A percentile compares a stretch with the other conserved stretches of the same genome.
These are phyloP conservation scores for Tetranychus truncatus DNA, from an alignment of 2,888 invertebrate genomes.

Conservation along the genomic window DNA sequence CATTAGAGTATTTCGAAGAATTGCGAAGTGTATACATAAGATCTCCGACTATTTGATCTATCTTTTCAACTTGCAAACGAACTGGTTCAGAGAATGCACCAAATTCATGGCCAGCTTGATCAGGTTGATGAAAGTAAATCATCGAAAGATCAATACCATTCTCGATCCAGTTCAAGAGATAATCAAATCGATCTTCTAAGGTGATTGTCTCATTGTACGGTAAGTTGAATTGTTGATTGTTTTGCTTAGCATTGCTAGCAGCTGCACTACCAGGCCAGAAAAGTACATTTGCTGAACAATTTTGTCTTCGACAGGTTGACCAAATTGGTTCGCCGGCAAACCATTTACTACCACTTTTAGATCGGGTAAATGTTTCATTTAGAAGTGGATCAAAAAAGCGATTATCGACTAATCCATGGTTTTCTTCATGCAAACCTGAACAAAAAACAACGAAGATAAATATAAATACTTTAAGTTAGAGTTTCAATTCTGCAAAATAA, in stretches of 20 bases:
- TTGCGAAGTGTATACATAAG: background rate
- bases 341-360: background rate
- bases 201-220: conserved; percentile 4
- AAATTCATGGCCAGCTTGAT: conserved; percentile 18
- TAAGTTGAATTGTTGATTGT: background rate
- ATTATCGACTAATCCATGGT: conserved; percentile 10
- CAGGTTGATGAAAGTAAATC: conserved; percentile 29
- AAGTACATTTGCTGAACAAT: background rate
- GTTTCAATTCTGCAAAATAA: too few relatives aligned
- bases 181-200: conserved; percentile 22
- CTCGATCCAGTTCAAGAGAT: conserved; percentile 23
- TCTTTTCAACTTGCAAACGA: background rate
- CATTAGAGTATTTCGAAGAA: background rate
- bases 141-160: conserved; percentile 24
- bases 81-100: background rate
- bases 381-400: conserved; percentile 4
- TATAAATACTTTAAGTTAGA: too few relatives aligned
- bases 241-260: background rate
- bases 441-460: too few relatives aligned
- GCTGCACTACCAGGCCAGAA: conserved; percentile 2
- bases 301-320: background rate
- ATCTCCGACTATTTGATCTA: background rate
- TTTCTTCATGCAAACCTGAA: conserved; percentile 5
- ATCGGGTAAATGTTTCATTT: background rate
- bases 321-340: conserved; percentile 10